These are phyloP conservation scores for Nemurella pictetii DNA, from an alignment of 2,888 invertebrate species.

Conservation along the genomic window DNA sequence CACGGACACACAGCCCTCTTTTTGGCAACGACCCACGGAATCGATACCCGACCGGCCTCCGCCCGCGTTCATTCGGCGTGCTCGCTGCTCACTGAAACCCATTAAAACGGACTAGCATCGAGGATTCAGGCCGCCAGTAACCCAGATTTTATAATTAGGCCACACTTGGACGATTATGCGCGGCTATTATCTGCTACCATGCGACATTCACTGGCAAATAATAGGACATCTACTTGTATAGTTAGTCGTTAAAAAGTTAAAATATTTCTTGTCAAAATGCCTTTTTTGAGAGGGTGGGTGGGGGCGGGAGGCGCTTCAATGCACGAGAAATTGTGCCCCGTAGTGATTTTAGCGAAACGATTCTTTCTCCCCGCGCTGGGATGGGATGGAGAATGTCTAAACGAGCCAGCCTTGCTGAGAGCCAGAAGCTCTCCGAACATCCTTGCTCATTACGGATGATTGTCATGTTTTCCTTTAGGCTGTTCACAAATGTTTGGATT, in stretches of 20 bases:
- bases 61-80: not conserved
- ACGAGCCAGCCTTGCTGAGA: not conserved
- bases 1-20: not conserved
- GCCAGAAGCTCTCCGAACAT: too few relatives aligned
- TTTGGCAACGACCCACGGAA: slow-evolving; percentile 25
- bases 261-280: not conserved
- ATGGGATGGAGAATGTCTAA: not conserved
- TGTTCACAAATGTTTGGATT: not conserved
- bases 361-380: not conserved
- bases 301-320: not conserved
- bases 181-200: not conserved
- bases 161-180: not conserved
- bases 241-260: not conserved
- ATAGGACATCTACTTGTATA: not conserved
- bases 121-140: not conserved
- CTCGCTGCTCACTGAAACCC: not conserved
- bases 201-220: not conserved
- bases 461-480: not conserved
- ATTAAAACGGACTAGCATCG: not conserved
- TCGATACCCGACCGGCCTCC: slow-evolving; percentile 18
- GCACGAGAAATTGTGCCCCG: not conserved
- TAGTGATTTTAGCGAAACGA: not conserved
- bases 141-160: not conserved
- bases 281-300: not conserved
- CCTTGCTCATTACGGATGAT: not conserved